Percentiles rank a stretch among this genome's conserved stretches.
These are phyloP conservation scores for Pongo abelii DNA, from an alignment of 2,113 vertebrate species.

Conservation along the genomic window DNA sequence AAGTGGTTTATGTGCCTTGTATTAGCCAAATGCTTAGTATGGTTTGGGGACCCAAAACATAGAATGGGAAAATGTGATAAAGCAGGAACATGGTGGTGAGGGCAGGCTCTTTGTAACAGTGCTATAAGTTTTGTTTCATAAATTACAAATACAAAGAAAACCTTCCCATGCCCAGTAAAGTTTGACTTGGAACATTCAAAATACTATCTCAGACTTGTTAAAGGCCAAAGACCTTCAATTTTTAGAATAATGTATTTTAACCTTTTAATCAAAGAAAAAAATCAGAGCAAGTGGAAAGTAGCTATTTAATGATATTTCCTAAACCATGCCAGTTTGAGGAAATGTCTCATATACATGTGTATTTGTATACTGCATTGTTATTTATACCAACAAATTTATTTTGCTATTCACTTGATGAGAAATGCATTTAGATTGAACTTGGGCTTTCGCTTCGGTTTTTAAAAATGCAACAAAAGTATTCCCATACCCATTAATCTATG, in stretches of 20 bases:
- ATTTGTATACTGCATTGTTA: background rate
- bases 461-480: background rate
- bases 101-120: background rate
- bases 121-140: constrained; percentile 1
- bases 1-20: background rate
- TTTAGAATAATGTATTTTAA: background rate
- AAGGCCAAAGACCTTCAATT: background rate
- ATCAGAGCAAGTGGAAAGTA: background rate
- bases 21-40: background rate
- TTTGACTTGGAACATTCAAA: background rate
- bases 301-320: background rate
- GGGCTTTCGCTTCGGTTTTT: constrained; percentile 14
- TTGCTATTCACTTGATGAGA: background rate
- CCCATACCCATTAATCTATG: constrained; percentile 59
- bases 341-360: background rate
- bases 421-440: background rate
- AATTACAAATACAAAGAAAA: background rate
- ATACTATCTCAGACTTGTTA: background rate
- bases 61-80: background rate
- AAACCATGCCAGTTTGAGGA: background rate
- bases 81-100: background rate
- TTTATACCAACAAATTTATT: background rate
- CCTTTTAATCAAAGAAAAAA: background rate
- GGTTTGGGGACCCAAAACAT: background rate
- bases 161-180: background rate